Evolutionary conservation across 2,113 vertebrate genomes (phyloP), one percentile per base, ranked within the genome.

Genomic region (Patagioenas fasciata): DNA sequence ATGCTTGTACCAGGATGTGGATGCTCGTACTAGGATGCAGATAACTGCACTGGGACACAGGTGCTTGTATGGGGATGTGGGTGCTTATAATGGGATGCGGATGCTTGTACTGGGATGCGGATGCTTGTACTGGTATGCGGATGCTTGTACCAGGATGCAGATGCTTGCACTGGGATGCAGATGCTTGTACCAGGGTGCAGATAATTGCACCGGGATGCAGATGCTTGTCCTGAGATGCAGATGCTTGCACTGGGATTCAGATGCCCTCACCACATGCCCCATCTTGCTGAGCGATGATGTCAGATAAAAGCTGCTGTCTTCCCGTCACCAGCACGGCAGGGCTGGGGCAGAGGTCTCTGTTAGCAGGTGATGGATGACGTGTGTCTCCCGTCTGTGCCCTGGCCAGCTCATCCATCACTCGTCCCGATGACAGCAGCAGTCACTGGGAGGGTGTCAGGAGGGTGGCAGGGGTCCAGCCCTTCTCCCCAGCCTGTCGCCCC

Each of bases 321-420:
- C 60, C 50, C 80, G 13, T 67, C 26, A 13, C 36, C 1, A 0
- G 36, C 26, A 64, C 4, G 0, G 61, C 53, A 25, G 48, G 56
- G 50, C 32, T 29, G 73, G 60, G 80, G 85, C 70, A 86, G 88
- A 89, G 85, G 60, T 77, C 80, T 75, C 53, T 73, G 74, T 81
- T 81, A 61, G 74, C 3, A 2, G 23, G 64, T 95, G 91, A 93
- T 74, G 89, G 89, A 90, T 80, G 78, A 42, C 14, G 3, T 7
- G 79, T 61, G 79, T 74, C 67, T 36, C n/a, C 72, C 0, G 5
- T 15, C 80, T 10, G 12, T 51, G 44, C 66, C 28, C 28, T 0
- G 4, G 19, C 31, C 1, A 1, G 20, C 51, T 71, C 53, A 50
- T 91, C 85, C 64, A 77, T 77, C 94, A 66, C 80, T 62, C 74